Evolutionary conservation across 1,140 invertebrate species (phyloP), one percentile per base, ranked within the genome.

Genomic region (Ladona fulva): DNA sequence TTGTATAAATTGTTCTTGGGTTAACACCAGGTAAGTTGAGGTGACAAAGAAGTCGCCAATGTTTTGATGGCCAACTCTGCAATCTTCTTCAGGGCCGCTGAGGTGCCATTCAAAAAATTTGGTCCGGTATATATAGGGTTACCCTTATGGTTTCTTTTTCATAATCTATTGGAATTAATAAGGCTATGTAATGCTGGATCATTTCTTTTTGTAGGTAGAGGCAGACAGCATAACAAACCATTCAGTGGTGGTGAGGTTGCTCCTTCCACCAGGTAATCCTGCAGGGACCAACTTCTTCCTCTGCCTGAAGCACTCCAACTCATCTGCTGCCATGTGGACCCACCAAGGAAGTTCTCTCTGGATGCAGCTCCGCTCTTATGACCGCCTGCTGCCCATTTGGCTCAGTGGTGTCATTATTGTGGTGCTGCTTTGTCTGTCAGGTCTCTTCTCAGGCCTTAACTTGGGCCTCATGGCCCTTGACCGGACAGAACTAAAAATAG

Each of bases 401-500:
- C 83, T 82, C 7, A 77, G 80, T 7, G 74, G 96, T 42, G 80
- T 90, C 0, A 88, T 97, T 22, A 93, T 98, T 77, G 77, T 91
- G 11, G 81, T 90, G 1, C 93, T 97, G 79, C 86, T 99, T 19
- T 86, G 86, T 74, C 92, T 99, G 79, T 99, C 97, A 0, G 95
- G 96, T 0, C 84, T 98, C 0, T 98, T 98, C 83, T 97, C 96
- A 42, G 98, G 98, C 1, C 87, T 99, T 6, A 99, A 99, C 85
- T 87, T 99, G 25, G 98, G 98, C 7, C 87, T 99, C 14, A 98
- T 99, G 97, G 91, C 97, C 0, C 86, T 99, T 82, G 97, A 99
- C 85, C 89, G 92, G 81, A 99, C 96, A 0, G 97, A 99, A 85
- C 85, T 99, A 81, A 96, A 97, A 82, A 97, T 98, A 79, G 90